These are phyloP conservation scores for Amazona guildingii DNA, from an alignment of 2,113 vertebrate genomes.

Conservation along the genomic window DNA sequence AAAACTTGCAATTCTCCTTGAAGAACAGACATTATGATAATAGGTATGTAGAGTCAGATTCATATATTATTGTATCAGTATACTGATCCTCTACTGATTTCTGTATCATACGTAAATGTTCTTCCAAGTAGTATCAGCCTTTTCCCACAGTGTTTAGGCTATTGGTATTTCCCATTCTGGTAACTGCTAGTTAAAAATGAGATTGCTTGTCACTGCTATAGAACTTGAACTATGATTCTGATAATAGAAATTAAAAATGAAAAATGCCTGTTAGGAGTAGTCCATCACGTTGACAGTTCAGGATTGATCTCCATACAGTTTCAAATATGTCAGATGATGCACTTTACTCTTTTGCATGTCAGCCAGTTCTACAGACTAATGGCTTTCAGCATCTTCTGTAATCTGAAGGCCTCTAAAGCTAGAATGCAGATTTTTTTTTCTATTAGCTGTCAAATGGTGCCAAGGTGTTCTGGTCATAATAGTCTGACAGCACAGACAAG, in stretches of 20 bases:
- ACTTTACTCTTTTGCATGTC: background rate
- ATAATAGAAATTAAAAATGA: background rate
- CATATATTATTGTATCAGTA: background rate
- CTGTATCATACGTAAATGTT: background rate
- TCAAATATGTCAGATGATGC: background rate
- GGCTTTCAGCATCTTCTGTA: background rate
- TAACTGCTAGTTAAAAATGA: background rate
- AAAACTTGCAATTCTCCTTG: background rate
- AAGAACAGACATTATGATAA: background rate
- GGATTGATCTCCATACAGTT: background rate
- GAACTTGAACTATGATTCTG: background rate
- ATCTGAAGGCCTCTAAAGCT: background rate
- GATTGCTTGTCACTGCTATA: background rate
- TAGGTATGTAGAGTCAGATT: background rate
- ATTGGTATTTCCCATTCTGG: background rate
- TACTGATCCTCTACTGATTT: background rate
- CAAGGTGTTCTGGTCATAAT: background rate
- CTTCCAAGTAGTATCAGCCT: background rate
- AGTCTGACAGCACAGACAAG: background rate
- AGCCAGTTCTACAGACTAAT: background rate
- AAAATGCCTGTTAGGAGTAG: background rate
- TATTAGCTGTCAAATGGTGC: background rate
- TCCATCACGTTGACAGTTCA: background rate
- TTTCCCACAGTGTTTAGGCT: background rate
- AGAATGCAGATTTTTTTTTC: background rate